phyloP scores from a whole-genome alignment of 2,113 vertebrate species.

The Halichoerus grypus region DNA sequence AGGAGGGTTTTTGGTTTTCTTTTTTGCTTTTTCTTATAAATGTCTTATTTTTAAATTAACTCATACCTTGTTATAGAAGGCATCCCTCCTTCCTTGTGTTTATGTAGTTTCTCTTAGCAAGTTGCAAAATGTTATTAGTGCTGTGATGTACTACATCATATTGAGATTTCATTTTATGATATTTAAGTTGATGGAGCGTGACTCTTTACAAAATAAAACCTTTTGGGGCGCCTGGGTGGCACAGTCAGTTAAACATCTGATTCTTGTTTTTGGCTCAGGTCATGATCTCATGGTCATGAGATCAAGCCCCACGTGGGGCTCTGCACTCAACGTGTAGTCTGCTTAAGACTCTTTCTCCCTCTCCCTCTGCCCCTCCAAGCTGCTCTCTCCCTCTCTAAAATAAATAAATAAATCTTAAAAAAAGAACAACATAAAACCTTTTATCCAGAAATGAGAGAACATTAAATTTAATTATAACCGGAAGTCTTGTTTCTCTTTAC shows the following conservation, averaged over 20 bases:
- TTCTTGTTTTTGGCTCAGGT: not conserved
- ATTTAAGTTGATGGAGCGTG: constrained; percentile 23
- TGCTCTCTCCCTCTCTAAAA: not conserved
- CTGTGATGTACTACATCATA: not conserved
- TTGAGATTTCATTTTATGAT: constrained; percentile 58
- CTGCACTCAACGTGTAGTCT: not conserved
- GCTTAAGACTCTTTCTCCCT: not conserved
- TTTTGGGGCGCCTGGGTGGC: not conserved
- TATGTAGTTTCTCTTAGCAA: constrained; percentile 39
- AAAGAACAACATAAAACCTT: not conserved
- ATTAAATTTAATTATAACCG: not conserved
- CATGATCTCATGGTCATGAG: not conserved
- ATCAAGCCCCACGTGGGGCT: not conserved
- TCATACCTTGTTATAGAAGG: constrained; percentile 3
- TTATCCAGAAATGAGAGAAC: not conserved
- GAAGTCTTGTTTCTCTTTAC: not conserved
- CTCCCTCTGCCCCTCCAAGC: not conserved
- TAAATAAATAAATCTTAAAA: not conserved
- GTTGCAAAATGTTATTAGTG: constrained; percentile 10
- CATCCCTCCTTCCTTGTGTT: not conserved
- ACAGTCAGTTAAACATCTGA: not conserved
- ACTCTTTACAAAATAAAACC: constrained; percentile 69
- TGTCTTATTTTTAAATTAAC: constrained; percentile 7
- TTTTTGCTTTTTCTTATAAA: not conserved
- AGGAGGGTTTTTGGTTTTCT: not conserved